phyloP scores from a whole-genome alignment of 2,113 vertebrate genomes.

The Mus musculus region DNA sequence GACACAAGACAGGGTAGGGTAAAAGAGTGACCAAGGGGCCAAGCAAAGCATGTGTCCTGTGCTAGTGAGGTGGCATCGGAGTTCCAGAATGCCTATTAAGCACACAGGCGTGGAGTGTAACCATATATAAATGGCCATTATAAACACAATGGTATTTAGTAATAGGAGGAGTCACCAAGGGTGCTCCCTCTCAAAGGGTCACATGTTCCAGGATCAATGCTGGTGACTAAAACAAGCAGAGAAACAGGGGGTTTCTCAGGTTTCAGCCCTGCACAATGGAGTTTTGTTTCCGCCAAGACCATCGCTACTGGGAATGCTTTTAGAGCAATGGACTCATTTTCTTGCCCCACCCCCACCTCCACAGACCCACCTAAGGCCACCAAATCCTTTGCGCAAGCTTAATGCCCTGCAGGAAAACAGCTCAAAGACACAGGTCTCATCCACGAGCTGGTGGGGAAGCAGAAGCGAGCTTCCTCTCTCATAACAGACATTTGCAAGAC shows the following conservation, averaged over 20 bases:
- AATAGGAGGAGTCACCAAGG: slow-evolving; percentile 67
- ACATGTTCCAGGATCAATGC: slow-evolving; percentile 71
- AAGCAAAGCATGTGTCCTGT: not conserved
- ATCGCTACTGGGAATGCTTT: slow-evolving; percentile 68
- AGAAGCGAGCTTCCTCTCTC: not conserved
- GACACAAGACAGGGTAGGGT: slow-evolving; percentile 20
- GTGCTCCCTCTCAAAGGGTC: slow-evolving; percentile 77
- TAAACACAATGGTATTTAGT: slow-evolving; percentile 68
- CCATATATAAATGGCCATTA: slow-evolving; percentile 63
- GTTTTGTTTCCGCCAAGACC: slow-evolving; percentile 75
- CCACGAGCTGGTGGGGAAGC: not conserved
- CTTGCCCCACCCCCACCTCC: not conserved
- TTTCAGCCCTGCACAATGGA: slow-evolving; percentile 67
- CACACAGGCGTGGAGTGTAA: slow-evolving; percentile 46
- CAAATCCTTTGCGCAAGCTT: not conserved
- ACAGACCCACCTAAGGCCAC: not conserved
- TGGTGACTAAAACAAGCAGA: slow-evolving; percentile 58
- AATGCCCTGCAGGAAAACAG: not conserved
- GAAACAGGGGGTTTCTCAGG: slow-evolving; percentile 78
- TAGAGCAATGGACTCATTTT: slow-evolving; percentile 56
- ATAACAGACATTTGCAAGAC: not conserved
- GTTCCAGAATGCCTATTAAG: slow-evolving; percentile 42
- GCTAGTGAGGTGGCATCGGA: slow-evolving; percentile 54
- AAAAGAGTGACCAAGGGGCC: slow-evolving; percentile 12
- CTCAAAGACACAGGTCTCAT: not conserved